A percentile compares a stretch with the other conserved stretches of the same genome.
phyloP scores from a whole-genome alignment of 2,888 invertebrate species.

The Eupithecia subumbrata region DNA sequence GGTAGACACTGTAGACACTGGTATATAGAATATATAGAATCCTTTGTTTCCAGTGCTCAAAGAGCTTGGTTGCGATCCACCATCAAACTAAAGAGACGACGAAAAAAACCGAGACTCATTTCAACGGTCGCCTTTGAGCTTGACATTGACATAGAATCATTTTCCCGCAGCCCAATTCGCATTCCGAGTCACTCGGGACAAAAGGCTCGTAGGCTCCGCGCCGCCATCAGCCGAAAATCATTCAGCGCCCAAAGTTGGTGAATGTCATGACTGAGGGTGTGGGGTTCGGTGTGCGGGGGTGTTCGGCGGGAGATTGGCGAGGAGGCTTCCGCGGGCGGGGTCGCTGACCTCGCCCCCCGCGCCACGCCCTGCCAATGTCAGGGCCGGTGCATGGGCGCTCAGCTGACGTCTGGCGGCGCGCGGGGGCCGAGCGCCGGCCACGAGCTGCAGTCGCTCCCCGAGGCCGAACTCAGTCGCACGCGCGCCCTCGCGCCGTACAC shows the following conservation, averaged over 20 bases:
- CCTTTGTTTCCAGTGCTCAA: background rate
- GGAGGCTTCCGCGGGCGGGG: slow-evolving; percentile 82
- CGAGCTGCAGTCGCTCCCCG: slow-evolving; percentile 77
- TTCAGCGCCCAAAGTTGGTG: slow-evolving; percentile 65
- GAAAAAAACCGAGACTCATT: slow-evolving; percentile 19
- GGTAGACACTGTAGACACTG: background rate
- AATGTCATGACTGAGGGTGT: slow-evolving; percentile 59
- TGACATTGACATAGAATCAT: slow-evolving; percentile 42
- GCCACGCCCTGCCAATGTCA: slow-evolving; percentile 81
- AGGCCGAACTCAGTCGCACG: slow-evolving; percentile 68
- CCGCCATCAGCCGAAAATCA: slow-evolving; percentile 55
- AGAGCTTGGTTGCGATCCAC: background rate
- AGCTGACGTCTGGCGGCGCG: slow-evolving; percentile 84
- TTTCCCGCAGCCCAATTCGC: slow-evolving; percentile 37
- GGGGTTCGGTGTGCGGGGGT: slow-evolving; percentile 30
- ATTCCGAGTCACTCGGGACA: slow-evolving; percentile 32
- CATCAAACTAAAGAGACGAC: background rate
- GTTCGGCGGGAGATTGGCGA: slow-evolving; percentile 61
- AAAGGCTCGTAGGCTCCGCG: slow-evolving; percentile 27
- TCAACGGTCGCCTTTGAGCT: slow-evolving; percentile 29
- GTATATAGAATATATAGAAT: background rate
- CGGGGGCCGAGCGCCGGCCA: slow-evolving; percentile 73
- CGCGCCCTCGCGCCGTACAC: slow-evolving; percentile 49
- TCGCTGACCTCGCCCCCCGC: slow-evolving; percentile 77
- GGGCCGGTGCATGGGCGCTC: slow-evolving; percentile 83